Evolutionary conservation across 2,797 vertebrate species (phyloP).

Genomic region (Spinus pinus): DNA sequence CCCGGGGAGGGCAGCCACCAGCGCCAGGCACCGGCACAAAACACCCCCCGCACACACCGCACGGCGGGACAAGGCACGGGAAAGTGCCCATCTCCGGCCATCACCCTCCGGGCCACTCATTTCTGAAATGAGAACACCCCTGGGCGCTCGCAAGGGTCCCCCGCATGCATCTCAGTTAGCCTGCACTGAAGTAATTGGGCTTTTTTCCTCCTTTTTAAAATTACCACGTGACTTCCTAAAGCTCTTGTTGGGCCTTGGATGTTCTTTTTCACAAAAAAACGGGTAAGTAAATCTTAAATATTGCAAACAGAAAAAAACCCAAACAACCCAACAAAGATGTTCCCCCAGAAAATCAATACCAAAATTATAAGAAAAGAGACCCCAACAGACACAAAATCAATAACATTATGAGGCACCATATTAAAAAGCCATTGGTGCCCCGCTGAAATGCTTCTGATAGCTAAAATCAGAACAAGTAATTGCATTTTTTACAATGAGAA

Average conservation of each 20-base stretch:
- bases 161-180: accelerated
- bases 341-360: neutral
- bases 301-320: neutral
- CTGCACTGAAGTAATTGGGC: neutral
- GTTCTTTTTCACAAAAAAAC: neutral
- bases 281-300: neutral
- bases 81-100: neutral
- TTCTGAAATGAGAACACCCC: neutral
- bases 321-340: neutral
- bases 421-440: neutral
- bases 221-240: neutral
- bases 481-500: neutral
- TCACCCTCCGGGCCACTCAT: neutral
- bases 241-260: neutral
- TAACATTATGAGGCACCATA: neutral
- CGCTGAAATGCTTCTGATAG: neutral
- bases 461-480: neutral
- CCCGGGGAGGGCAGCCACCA: neutral
- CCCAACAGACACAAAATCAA: neutral
- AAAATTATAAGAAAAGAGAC: neutral
- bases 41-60: accelerated
- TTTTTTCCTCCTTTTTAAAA: neutral
- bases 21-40: neutral
- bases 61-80: neutral
- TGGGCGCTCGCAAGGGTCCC: neutral